Evolutionary conservation across 2,797 vertebrate species (phyloP).

Genomic region (Falco berigora): DNA sequence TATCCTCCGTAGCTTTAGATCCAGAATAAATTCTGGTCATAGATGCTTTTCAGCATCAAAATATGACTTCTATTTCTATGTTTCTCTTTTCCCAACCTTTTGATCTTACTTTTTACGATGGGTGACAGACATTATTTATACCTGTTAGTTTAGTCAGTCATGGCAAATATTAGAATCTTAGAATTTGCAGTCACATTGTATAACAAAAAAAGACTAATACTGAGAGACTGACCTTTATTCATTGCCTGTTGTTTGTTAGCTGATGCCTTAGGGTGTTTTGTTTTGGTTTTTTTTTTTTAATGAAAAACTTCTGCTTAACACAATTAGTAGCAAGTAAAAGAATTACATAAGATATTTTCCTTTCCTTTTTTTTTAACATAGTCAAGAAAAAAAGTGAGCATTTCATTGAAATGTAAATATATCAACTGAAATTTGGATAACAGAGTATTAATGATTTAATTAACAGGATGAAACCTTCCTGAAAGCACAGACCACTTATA

Average conservation of each 20-base stretch:
- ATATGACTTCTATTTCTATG: not conserved
- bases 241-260: not conserved
- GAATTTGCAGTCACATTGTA: not conserved
- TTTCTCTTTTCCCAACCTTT: not conserved
- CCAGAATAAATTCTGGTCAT: not conserved
- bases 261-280: not conserved
- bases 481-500: not conserved
- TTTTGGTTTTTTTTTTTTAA: not conserved
- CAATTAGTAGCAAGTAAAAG: constrained; percentile 8
- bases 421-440: not conserved
- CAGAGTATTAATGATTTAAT: constrained; percentile 14
- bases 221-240: not conserved
- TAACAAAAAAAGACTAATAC: not conserved
- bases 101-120: not conserved
- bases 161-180: not conserved
- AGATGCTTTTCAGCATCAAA: not conserved
- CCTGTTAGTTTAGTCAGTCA: not conserved
- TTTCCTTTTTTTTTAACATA: not conserved
- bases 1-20: not conserved
- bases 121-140: not conserved
- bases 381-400: not conserved
- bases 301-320: not conserved
- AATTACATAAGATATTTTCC: not conserved
- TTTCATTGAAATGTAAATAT: constrained; percentile 38
- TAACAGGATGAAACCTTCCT: not conserved